Base-by-base conservation (phyloP, 1,140 invertebrate species). In the Leptinotarsa defecta region DNA sequence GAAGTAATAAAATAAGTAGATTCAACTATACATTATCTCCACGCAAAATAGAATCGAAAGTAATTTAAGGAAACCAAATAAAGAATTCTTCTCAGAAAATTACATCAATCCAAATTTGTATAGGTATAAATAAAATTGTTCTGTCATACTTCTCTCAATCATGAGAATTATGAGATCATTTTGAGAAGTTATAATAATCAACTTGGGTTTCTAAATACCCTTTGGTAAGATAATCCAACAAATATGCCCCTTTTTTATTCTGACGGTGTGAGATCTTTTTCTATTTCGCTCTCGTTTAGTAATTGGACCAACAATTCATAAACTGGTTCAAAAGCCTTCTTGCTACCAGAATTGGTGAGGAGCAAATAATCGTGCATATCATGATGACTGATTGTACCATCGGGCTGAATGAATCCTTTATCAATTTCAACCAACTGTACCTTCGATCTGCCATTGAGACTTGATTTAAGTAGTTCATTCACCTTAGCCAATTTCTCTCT, bases 291-390 rank as follows among this genome's bases (percentile, higher is more conserved):
- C 86, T 94, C 93, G 81, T 88, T 90, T 48, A 95, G 86, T 76
- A 95, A 89, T 84, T 95, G 92, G 74, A 90, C 88, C 15, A 95
- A 86, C 74, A 94, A 87, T 85, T 94, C 93, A 86, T 93, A 89
- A 48, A 95, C 89, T 48, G 93, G 92, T 85, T 94, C 93, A 87
- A 95, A 94, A 24, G 92, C 92, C 85, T 95, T 95, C 80, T 90
- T 88, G 86, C 95, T 95, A 62, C 94, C 95, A 70, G 91, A 87
- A 86, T 93, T 92, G 3, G 94, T 95, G 48, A 95, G 88, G 83
- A 96, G 93, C 43, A 96, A 88, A 86, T 95, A 97, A 86, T 97
- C 96, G 82, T 92, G 91, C 93, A 97, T 94, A 84, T 96, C 95
- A 82, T 92, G 91, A 83, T 94, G 93, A 83, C 91, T 93, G 73